These are phyloP conservation scores for Clarias batrachus DNA, from an alignment of 2,113 vertebrate species.

Conservation along the genomic window DNA sequence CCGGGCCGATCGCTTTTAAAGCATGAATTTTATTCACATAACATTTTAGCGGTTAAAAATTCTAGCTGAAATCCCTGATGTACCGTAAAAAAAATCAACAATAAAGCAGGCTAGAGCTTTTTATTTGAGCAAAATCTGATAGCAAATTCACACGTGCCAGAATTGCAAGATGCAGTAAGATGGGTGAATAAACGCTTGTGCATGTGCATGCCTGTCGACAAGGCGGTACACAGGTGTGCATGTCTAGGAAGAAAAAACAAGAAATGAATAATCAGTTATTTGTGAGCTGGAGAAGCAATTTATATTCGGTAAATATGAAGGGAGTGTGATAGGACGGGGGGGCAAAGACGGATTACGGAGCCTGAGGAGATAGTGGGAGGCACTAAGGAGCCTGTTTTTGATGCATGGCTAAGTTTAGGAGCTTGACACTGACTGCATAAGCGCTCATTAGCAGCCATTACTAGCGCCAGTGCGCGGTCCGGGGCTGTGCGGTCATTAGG, in stretches of 20 bases:
- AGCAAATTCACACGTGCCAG: no score
- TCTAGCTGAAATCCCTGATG: no score
- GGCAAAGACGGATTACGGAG: neutral
- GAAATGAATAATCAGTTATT: neutral
- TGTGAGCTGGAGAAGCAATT: neutral
- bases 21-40: no score
- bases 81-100: no score
- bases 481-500: conserved; percentile 24
- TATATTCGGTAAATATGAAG: neutral
- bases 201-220: neutral
- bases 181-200: neutral
- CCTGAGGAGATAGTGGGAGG: neutral
- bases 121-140: no score
- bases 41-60: no score
- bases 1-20: no score
- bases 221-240: no score
- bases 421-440: conserved; percentile 31
- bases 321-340: neutral
- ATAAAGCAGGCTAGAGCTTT: no score
- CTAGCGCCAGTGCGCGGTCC: neutral
- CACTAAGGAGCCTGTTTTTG: conserved; percentile 19
- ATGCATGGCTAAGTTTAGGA: conserved; percentile 22
- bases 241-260: neutral
- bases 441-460: conserved; percentile 42
- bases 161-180: neutral